Conservation (phyloP, 2,797 vertebrate genomes). For the Chiroxiphia lanceolata region DNA sequence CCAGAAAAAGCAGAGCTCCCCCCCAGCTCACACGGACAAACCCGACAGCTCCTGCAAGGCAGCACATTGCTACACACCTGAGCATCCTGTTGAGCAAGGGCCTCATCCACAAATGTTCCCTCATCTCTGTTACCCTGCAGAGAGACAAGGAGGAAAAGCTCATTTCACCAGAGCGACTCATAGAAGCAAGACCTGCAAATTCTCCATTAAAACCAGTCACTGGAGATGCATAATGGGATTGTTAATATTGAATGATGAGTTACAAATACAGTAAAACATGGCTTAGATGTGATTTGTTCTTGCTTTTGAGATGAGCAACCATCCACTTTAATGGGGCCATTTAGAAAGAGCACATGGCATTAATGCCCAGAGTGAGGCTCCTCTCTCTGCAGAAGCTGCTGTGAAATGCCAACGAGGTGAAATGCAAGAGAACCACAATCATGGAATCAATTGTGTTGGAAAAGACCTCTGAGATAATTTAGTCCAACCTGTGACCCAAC, state of each 20-base stretch:
- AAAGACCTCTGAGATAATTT: too few relatives aligned
- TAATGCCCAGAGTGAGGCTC: not conserved
- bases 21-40: not conserved
- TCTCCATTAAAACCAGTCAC: not conserved
- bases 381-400: not conserved
- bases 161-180: not conserved
- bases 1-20: not conserved
- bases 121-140: slow-evolving; percentile 89
- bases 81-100: slow-evolving; percentile 83
- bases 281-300: not conserved
- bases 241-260: not conserved
- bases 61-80: slow-evolving; percentile 76
- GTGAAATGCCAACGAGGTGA: not conserved
- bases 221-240: not conserved
- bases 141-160: not conserved
- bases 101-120: slow-evolving; percentile 79
- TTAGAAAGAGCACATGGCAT: not conserved
- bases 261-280: not conserved
- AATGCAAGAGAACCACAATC: not conserved
- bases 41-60: not conserved
- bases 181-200: not conserved
- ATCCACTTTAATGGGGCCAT: not conserved
- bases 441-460: too few relatives aligned
- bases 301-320: not conserved
- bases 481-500: too few relatives aligned